Evolutionary conservation across 2,797 vertebrate genomes (phyloP).

Genomic region (Megaceryle alcyon): DNA sequence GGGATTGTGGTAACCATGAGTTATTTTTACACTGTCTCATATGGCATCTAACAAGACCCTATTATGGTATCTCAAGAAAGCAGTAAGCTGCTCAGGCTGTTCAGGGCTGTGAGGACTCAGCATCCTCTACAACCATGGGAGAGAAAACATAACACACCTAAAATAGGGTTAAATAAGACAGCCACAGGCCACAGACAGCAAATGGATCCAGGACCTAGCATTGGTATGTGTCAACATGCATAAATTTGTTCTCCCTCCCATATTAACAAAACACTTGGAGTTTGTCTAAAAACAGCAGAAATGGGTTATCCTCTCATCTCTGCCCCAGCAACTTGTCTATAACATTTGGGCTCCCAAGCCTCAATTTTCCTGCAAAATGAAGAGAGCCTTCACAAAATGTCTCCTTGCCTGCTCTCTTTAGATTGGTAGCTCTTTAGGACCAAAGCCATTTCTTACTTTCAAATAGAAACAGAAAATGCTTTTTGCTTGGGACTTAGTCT

Average conservation of each 20-base stretch:
- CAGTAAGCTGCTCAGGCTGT: not conserved
- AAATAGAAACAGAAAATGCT: not conserved
- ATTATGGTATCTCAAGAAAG: not conserved
- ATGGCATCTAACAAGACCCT: not conserved
- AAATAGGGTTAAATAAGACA: not conserved
- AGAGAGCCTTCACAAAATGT: not conserved
- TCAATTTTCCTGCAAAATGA: not conserved
- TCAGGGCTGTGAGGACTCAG: not conserved
- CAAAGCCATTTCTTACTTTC: not conserved
- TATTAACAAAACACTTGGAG: not conserved
- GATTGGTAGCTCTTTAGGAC: not conserved
- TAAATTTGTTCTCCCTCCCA: not conserved
- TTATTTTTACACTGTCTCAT: not conserved
- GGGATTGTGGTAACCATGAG: not conserved
- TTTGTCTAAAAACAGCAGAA: not conserved
- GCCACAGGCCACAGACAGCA: not conserved
- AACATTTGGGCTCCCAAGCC: not conserved
- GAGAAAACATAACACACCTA: not conserved
- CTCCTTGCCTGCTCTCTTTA: not conserved
- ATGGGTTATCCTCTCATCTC: not conserved
- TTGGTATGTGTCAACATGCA: not conserved
- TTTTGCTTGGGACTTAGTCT: not conserved
- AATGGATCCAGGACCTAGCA: not conserved
- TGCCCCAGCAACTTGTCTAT: not conserved
- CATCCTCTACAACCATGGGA: not conserved